phyloP scores from a whole-genome alignment of 2,888 invertebrate genomes.

The Empis livida region DNA sequence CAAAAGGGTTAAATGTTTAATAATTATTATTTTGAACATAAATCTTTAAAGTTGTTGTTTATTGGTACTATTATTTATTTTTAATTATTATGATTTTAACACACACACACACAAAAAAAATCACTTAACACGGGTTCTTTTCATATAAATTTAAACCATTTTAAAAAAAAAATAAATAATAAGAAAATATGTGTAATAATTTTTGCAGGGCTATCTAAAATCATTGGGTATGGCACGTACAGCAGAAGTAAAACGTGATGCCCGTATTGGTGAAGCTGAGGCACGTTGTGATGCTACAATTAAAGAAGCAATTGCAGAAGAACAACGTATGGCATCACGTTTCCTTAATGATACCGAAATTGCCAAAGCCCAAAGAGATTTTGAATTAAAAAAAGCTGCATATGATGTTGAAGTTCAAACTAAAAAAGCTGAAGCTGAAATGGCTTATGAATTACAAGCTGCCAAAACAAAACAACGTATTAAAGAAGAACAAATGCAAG shows the following conservation, averaged over 20 bases:
- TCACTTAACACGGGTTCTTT: too few relatives aligned
- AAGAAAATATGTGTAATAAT: background rate
- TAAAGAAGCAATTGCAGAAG: constrained; percentile 85
- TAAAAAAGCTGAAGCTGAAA: constrained; percentile 73
- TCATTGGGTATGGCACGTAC: constrained; percentile 91
- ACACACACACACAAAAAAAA: too few relatives aligned
- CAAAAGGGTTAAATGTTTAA: too few relatives aligned
- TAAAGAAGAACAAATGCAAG: constrained; percentile 96
- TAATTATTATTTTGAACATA: too few relatives aligned
- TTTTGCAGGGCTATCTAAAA: constrained; percentile 59
- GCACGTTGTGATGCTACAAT: constrained; percentile 71
- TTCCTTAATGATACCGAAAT: constrained; percentile 95
- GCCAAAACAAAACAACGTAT: constrained; percentile 92
- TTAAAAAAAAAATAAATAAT: too few relatives aligned
- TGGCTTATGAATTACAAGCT: constrained; percentile 87
- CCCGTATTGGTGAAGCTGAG: constrained; percentile 93
- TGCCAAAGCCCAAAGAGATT: constrained; percentile 91
- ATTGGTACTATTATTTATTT: too few relatives aligned
- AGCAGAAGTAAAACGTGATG: constrained; percentile 90
- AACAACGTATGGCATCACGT: constrained; percentile 87
- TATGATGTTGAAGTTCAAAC: constrained; percentile 97
- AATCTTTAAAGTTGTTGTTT: too few relatives aligned
- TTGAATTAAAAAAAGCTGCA: constrained; percentile 91
- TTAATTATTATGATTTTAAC: too few relatives aligned
- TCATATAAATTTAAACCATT: too few relatives aligned